Conservation (phyloP, 2,888 invertebrate genomes). For the Nesidiocoris tenuis region DNA sequence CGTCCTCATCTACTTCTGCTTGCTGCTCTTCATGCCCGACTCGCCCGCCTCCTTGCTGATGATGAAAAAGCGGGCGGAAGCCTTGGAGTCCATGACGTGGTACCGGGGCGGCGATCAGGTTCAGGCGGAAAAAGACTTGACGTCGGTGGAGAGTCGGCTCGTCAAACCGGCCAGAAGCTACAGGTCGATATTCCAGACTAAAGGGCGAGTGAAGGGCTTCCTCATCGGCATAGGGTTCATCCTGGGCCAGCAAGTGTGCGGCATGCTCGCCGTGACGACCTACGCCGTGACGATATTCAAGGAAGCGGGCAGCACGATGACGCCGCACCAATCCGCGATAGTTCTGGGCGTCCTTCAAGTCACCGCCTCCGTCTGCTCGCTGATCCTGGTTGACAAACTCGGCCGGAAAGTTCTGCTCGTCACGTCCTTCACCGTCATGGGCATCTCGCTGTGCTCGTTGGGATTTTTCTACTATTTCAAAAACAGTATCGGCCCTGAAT, state of each 20-base stretch:
- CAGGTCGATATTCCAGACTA: slow-evolving; percentile 54
- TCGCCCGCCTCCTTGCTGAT: slow-evolving; percentile 61
- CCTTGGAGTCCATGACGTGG: slow-evolving; percentile 53
- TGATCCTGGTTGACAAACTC: slow-evolving; percentile 54
- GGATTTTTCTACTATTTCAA: slow-evolving; percentile 53
- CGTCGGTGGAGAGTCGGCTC: slow-evolving; percentile 44
- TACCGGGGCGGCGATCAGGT: slow-evolving; percentile 51
- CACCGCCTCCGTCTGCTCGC: slow-evolving; percentile 51
- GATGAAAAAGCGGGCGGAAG: slow-evolving; percentile 56
- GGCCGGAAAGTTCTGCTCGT: slow-evolving; percentile 57
- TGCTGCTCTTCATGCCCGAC: slow-evolving; percentile 61
- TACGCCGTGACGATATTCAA: slow-evolving; percentile 53
- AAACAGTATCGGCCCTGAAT: slow-evolving; percentile 36
- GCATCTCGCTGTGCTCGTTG: slow-evolving; percentile 52
- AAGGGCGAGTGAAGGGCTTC: slow-evolving; percentile 54
- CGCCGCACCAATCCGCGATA: slow-evolving; percentile 54
- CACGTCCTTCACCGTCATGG: slow-evolving; percentile 54
- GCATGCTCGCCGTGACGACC: slow-evolving; percentile 56
- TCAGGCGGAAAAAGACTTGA: slow-evolving; percentile 48
- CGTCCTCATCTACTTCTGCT: slow-evolving; percentile 57
- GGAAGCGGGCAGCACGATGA: slow-evolving; percentile 52
- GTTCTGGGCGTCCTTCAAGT: slow-evolving; percentile 56
- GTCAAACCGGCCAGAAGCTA: slow-evolving; percentile 45
- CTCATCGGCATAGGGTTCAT: slow-evolving; percentile 55
- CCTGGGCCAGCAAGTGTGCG: slow-evolving; percentile 56